Percentiles rank a stretch among this genome's conserved stretches.
Conservation (phyloP, 2,113 vertebrate species). For the Suncus etruscus region DNA sequence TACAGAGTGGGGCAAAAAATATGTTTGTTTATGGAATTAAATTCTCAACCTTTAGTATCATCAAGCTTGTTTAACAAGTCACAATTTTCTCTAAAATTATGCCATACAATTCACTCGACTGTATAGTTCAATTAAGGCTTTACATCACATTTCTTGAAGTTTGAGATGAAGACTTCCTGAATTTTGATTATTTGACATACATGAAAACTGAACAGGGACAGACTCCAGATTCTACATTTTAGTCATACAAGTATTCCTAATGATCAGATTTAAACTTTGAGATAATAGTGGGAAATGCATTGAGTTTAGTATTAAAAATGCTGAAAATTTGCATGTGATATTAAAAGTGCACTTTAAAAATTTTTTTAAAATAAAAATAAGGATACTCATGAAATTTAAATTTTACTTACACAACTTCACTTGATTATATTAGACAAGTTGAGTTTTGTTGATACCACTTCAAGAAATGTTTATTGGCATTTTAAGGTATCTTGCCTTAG, state of each 20-base stretch:
- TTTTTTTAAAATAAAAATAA: not conserved
- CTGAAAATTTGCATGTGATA: not conserved
- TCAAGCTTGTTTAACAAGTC: not conserved
- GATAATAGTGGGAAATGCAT: not conserved
- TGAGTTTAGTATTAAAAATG: not conserved
- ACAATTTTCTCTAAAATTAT: not conserved
- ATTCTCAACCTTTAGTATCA: not conserved
- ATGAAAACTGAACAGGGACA: not conserved
- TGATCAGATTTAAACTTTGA: not conserved
- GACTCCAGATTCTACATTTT: not conserved
- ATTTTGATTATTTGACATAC: not conserved
- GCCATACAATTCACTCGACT: not conserved
- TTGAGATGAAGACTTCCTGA: not conserved
- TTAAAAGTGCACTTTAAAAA: not conserved
- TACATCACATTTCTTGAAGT: not conserved
- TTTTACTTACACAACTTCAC: not conserved
- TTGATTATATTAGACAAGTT: not conserved
- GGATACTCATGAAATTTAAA: not conserved
- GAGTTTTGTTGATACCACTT: not conserved
- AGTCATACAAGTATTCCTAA: not conserved
- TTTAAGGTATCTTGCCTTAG: not conserved
- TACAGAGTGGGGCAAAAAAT: not conserved
- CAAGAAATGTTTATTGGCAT: not conserved
- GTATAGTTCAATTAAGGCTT: not conserved
- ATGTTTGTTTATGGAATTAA: not conserved